Evolutionary conservation across 2,888 invertebrate species (phyloP).

Genomic region (Euzetes globulus): DNA sequence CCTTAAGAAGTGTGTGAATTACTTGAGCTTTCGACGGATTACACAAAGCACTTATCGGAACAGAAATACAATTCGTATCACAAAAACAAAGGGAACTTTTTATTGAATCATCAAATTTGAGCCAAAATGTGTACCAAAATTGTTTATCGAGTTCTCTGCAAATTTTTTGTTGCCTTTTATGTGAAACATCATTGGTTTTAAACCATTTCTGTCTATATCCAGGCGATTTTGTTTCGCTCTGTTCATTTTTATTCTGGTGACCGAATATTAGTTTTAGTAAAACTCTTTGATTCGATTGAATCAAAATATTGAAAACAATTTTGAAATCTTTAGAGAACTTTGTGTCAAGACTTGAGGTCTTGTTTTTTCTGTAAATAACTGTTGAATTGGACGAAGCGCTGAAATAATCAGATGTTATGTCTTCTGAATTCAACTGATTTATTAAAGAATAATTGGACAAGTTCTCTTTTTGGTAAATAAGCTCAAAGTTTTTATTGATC

Average conservation of each 20-base stretch:
- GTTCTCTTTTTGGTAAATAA: background rate
- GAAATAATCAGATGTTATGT: slow-evolving; percentile 10
- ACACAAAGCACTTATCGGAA: slow-evolving; percentile 5
- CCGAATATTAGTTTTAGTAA: slow-evolving; percentile 18
- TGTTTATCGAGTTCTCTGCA: background rate
- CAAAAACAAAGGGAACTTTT: slow-evolving; percentile 11
- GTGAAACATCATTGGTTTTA: background rate
- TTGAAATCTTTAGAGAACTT: background rate
- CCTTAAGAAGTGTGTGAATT: background rate
- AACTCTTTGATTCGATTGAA: slow-evolving; percentile 26
- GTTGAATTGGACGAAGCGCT: slow-evolving; percentile 15
- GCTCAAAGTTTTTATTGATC: slow-evolving; percentile 3
- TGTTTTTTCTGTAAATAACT: background rate
- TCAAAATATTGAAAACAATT: slow-evolving; percentile 14
- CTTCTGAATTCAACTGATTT: background rate
- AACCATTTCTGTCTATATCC: slow-evolving; percentile 8
- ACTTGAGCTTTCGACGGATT: background rate
- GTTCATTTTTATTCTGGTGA: background rate
- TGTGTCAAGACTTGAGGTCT: background rate
- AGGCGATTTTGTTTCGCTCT: background rate
- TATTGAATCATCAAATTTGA: background rate
- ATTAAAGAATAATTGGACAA: background rate
- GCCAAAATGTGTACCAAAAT: slow-evolving; percentile 12
- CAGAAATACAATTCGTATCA: background rate
- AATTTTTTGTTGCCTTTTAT: slow-evolving; percentile 1